These are phyloP conservation scores for Papio anubis DNA, from an alignment of 2,113 vertebrate species.

Conservation along the genomic window DNA sequence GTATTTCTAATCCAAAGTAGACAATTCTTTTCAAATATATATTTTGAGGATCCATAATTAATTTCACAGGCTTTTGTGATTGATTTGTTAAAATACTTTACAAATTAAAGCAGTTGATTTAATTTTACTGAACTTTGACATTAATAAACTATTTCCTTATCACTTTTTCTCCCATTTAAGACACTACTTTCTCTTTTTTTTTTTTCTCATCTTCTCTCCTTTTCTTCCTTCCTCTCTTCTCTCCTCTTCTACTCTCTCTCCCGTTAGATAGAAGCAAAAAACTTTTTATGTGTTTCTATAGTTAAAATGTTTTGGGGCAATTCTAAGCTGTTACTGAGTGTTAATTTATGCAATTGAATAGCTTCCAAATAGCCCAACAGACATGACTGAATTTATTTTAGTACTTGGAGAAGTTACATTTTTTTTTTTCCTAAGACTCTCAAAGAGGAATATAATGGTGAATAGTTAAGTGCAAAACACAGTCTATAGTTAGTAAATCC, in stretches of 20 bases:
- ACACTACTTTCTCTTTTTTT: not conserved
- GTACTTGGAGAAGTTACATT: conserved; percentile 1
- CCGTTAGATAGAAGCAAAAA: not conserved
- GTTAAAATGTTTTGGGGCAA: conserved; percentile 27
- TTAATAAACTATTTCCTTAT: not conserved
- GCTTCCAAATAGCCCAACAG: conserved; percentile 45
- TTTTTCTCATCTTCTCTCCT: not conserved
- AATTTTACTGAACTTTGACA: not conserved
- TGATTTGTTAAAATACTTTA: not conserved
- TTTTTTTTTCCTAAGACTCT: conserved; percentile 29
- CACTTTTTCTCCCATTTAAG: not conserved
- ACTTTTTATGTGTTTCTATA: not conserved
- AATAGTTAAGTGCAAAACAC: conserved; percentile 26
- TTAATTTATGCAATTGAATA: conserved; percentile 52
- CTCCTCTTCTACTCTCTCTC: not conserved
- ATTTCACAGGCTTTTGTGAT: not conserved
- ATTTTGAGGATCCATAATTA: not conserved
- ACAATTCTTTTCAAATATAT: not conserved
- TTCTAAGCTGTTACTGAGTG: conserved; percentile 22
- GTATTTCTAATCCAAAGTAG: not conserved
- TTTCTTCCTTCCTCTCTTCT: not conserved
- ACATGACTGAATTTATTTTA: conserved; percentile 57
- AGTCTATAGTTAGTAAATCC: conserved; percentile 36
- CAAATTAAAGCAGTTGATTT: conserved; percentile 12
- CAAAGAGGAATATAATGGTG: conserved; percentile 33